Percentiles rank a stretch among this genome's conserved stretches.
phyloP scores from a whole-genome alignment of 2,888 invertebrate species.

The Parelbella ahira region DNA sequence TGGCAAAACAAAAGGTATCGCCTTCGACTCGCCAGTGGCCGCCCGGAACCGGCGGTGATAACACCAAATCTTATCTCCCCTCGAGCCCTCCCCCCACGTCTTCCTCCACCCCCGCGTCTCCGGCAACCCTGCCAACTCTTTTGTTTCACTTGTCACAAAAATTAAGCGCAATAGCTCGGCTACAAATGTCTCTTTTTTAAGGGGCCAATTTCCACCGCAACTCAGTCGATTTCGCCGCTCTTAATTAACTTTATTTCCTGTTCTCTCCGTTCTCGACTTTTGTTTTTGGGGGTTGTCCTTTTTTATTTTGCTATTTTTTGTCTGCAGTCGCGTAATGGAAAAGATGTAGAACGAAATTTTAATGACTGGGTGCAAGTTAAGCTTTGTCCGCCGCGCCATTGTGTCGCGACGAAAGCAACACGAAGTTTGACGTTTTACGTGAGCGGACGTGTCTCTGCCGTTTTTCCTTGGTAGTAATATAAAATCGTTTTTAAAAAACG shows the following conservation, averaged over 20 bases:
- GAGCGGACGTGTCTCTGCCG: slow-evolving; percentile 49
- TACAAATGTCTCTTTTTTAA: slow-evolving; percentile 80
- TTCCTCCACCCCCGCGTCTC: slow-evolving; percentile 42
- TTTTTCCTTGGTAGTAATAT: slow-evolving; percentile 47
- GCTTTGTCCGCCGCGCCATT: slow-evolving; percentile 69
- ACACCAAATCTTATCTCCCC: slow-evolving; percentile 72
- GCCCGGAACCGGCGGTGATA: slow-evolving; percentile 69
- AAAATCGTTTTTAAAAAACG: slow-evolving; percentile 35
- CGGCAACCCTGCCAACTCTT: slow-evolving; percentile 68
- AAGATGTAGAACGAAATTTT: slow-evolving; percentile 79
- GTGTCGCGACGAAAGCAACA: slow-evolving; percentile 52
- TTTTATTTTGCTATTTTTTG: slow-evolving; percentile 77
- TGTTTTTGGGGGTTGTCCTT: slow-evolving; percentile 70
- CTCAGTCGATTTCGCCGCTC: slow-evolving; percentile 80
- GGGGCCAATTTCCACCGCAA: slow-evolving; percentile 79
- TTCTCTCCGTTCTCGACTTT: slow-evolving; percentile 75
- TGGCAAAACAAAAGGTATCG: slow-evolving; percentile 76
- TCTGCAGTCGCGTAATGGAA: slow-evolving; percentile 76
- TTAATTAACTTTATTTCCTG: slow-evolving; percentile 81
- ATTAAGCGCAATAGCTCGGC: slow-evolving; percentile 78
- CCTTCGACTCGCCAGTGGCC: slow-evolving; percentile 74
- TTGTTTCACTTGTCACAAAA: slow-evolving; percentile 81
- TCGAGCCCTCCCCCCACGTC: slow-evolving; percentile 34
- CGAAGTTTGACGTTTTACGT: slow-evolving; percentile 63
- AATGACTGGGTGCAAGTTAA: slow-evolving; percentile 74